These are phyloP conservation scores for Odontamblyopus lacepedii DNA, from an alignment of 2,797 vertebrate species.

Conservation along the genomic window DNA sequence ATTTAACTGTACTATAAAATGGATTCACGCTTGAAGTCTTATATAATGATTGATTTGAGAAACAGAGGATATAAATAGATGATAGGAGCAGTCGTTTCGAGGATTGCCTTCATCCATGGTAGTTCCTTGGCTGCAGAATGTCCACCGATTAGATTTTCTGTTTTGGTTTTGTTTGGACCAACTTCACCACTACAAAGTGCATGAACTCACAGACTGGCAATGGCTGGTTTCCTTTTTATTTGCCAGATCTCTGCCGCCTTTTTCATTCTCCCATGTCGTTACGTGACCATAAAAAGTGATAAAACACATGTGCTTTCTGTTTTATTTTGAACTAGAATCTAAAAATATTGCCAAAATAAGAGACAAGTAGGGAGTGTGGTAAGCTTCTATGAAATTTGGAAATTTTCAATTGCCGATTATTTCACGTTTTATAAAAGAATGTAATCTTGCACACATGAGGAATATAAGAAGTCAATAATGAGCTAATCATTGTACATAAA, in stretches of 20 bases:
- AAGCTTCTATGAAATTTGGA: neutral
- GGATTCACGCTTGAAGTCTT: slow-evolving; percentile 16
- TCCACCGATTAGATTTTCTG: slow-evolving; percentile 25
- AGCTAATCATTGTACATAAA: neutral
- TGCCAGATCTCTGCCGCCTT: neutral
- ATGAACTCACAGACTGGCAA: slow-evolving; percentile 31
- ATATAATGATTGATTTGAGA: slow-evolving; percentile 18
- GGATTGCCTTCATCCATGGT: slow-evolving; percentile 4
- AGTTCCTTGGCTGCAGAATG: slow-evolving; percentile 17
- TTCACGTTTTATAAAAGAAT: neutral
- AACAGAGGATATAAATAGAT: slow-evolving; percentile 10
- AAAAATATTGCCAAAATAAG: neutral
- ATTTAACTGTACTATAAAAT: slow-evolving; percentile 17
- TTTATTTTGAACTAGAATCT: neutral
- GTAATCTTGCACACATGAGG: neutral
- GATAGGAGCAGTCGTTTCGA: slow-evolving; percentile 12
- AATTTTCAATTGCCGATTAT: no score
- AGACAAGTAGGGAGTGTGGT: no score
- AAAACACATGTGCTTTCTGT: neutral
- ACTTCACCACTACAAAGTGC: slow-evolving; percentile 29
- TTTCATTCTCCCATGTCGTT: neutral
- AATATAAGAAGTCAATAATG: neutral
- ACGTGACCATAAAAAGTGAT: neutral
- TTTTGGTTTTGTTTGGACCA: slow-evolving; percentile 39
- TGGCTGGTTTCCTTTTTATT: slow-evolving; percentile 5